A percentile compares a stretch with the other conserved stretches of the same genome.
These are phyloP conservation scores for Alcis repandata DNA, from an alignment of 2,888 invertebrate species.

Conservation along the genomic window DNA sequence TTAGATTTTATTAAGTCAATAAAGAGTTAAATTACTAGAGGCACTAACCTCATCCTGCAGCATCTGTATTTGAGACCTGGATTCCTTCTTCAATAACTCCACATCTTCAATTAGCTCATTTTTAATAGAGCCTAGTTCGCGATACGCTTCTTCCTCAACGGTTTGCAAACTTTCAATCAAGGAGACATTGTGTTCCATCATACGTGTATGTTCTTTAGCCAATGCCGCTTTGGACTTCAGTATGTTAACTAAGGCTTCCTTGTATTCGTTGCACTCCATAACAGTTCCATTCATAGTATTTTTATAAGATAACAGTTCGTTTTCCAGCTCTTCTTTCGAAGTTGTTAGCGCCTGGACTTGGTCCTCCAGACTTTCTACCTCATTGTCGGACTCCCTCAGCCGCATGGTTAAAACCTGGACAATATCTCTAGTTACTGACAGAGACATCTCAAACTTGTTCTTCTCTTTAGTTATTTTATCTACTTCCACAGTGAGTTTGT, in stretches of 20 bases:
- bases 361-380: slow-evolving; percentile 84
- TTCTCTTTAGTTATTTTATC: slow-evolving; percentile 82
- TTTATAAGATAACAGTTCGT: slow-evolving; percentile 71
- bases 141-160: slow-evolving; percentile 81
- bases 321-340: slow-evolving; percentile 71
- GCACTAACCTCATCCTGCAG: slow-evolving; percentile 75
- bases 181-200: slow-evolving; percentile 82
- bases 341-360: slow-evolving; percentile 69
- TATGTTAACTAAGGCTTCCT: slow-evolving; percentile 80
- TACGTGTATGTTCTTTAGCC: slow-evolving; percentile 78
- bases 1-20: not conserved
- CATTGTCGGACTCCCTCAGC: slow-evolving; percentile 86
- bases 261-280: slow-evolving; percentile 80
- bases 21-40: not conserved
- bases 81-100: slow-evolving; percentile 77
- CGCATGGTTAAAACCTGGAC: slow-evolving; percentile 87
- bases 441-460: slow-evolving; percentile 86
- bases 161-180: slow-evolving; percentile 80
- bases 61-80: slow-evolving; percentile 74
- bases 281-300: slow-evolving; percentile 70
- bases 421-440: slow-evolving; percentile 86
- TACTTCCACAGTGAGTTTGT: slow-evolving; percentile 76
- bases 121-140: slow-evolving; percentile 79
- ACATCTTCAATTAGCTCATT: slow-evolving; percentile 81
- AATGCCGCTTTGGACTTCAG: slow-evolving; percentile 80